phyloP scores from a whole-genome alignment of 2,113 vertebrate species.

The human (Homo sapiens) region DNA sequence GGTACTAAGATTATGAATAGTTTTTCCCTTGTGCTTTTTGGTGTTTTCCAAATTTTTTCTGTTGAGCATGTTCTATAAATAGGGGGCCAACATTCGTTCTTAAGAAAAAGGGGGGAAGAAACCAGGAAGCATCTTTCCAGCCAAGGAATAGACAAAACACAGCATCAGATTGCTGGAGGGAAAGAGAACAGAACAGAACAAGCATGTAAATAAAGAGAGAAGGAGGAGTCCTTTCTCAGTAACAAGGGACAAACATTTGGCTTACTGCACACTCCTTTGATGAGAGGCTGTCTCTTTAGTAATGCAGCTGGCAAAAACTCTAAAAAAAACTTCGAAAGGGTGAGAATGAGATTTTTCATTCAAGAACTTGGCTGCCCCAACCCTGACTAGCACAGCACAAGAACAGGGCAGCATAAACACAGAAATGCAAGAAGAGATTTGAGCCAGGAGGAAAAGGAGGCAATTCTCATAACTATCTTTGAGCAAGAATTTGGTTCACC shows the following conservation, averaged over 20 bases:
- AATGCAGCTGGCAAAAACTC: not conserved
- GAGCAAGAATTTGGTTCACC: not conserved
- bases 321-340: not conserved
- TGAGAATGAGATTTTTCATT: not conserved
- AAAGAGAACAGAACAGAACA: not conserved
- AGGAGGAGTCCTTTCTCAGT: not conserved
- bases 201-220: too few relatives aligned
- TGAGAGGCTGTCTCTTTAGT: not conserved
- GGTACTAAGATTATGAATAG: conserved; percentile 2
- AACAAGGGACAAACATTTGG: not conserved
- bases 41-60: conserved; percentile 66
- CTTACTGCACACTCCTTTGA: not conserved
- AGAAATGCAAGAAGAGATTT: not conserved
- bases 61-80: conserved; percentile 16
- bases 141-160: not conserved
- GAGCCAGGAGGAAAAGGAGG: not conserved
- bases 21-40: conserved; percentile 57
- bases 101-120: not conserved
- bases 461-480: too few relatives aligned
- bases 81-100: not conserved
- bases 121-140: not conserved
- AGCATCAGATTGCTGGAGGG: not conserved
- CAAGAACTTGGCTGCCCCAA: not conserved
- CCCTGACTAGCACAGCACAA: not conserved
- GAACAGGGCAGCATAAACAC: not conserved